Base-by-base conservation (phyloP, 2,888 invertebrate species). In the Ennomos erosarius region DNA sequence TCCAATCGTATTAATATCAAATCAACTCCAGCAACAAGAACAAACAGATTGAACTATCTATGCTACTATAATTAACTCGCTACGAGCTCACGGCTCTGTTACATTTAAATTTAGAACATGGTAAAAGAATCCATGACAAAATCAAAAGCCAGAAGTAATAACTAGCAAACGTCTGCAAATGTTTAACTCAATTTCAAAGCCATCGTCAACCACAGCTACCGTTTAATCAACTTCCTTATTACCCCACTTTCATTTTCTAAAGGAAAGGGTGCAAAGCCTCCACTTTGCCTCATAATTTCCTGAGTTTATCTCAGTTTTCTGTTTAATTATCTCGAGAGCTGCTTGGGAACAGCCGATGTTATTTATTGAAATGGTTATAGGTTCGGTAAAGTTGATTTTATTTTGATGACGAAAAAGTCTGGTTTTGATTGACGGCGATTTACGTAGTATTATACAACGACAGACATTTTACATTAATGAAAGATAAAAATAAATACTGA, bases 161-260 rank as follows among this genome's bases (percentile, higher is more conserved):
- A 5, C 26, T 26, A 26, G 26, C 26, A 26, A 26, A 6, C 5
- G 26, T 26, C 26, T 26, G 26, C 0, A 5, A 26, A 26, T 26
- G 26, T 6, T 26, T 26, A 26, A 26, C 26, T 26, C 26, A 26
- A 26, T 26, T 26, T 26, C 26, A 26, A 26, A 26, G 26, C 48
- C 59, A 51, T 54, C 46, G 63, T 62, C 62, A 65, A 62, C 54
- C 62, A 46, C 58, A 51, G 65, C 66, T 69, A 62, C 69, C 44
- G 64, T 67, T 64, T 61, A 58, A 64, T 59, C 47, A 43, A 61
- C 62, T 71, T 68, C 68, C 67, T 71, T 69, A 71, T 66, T 69
- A 65, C 62, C 49, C 55, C 65, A 68, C 71, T 71, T 67, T 71
- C 68, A 47, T 57, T 71, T 66, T 71, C 71, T 55, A 51, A 54